Evolutionary conservation across 1,140 invertebrate species (phyloP), one percentile per base, ranked within the genome.

Genomic region (Antheraea mylitta): DNA sequence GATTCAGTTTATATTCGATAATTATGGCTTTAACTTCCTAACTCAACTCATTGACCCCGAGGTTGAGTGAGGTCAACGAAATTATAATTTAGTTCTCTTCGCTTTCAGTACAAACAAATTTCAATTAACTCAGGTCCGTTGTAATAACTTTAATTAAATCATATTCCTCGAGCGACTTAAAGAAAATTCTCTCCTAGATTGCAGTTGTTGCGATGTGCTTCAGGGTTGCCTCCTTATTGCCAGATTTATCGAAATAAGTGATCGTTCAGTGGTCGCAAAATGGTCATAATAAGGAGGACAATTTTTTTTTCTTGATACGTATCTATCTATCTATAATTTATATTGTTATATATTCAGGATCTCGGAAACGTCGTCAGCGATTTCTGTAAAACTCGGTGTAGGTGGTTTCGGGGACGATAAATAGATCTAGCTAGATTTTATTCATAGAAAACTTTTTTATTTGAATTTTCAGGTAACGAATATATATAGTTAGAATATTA

Each of bases 141-240:
- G 81, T 83, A 86, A 85, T 87, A 82, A 78, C 78, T 87, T 82
- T 83, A 87, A 86, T 87, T 87, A 87, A 89, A 87, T 89, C 83
- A 87, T 89, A 86, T 78, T 80, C 79, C 75, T 81, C 70, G 63
- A 72, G 77, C 76, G 78, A 81, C 73, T 64, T 67, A 70, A 72
- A 73, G 73, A 72, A 78, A 79, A 76, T 77, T 75, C 79, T 75
- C 73, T 80, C 69, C 70, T 76, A 74, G 70, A 76, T 76, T 73
- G 69, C 67, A 45, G 69, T 64, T 63, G 58, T 72, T 79, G 59
- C 48, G 61, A 69, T 71, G 10, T 67, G 36, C 45, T 38, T 0
- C 75, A 83, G 80, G 81, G 80, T 45, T 84, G 74, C 0, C 68
- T 65, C 53, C 30, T 58, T 38, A 53, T 13, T 53, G 45, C 7